Base-by-base conservation (phyloP, 2,113 vertebrate species). In the Takifugu bimaculatus region DNA sequence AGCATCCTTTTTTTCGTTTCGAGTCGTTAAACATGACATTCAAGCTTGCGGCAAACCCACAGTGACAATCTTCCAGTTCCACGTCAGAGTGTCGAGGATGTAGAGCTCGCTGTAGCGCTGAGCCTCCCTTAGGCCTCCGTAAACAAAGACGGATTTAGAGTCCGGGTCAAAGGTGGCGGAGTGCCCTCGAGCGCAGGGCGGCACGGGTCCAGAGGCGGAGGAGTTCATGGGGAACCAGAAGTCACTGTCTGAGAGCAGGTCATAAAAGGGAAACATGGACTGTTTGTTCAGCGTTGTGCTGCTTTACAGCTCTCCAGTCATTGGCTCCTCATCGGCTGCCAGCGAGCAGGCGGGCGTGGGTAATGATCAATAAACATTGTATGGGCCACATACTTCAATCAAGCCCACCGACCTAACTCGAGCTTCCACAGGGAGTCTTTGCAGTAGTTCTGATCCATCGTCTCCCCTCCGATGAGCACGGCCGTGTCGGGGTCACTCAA, bases 111-210 rank as follows among this genome's bases (percentile, higher is more conserved):
- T 88, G 72, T 89, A 89, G 55, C 82, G 53, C 75, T 82, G 85
- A 51, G 82, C 80, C 43, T 93, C 91, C 63, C 83, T 91, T 80
- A 92, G 78, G 57, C 94, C 94, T 1, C 94, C 93, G 42, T 93
- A 94, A 52, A 96, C 68, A 28, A 90, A 96, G 52, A 96, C 74
- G 0, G 85, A 84, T 63, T 92, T 93, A 50, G 91, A 90, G n/a
- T 93, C 92, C 0, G 90, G 91, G 84, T 96, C 93, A 0, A 87
- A 95, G 53, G 93, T 94, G 0, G 93, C 93, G 5, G 93, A 91
- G 77, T 93, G 93, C 52, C 94, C 94, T 47, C 68, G 71, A 47
- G 92, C 75, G 66, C 85, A 85, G 0, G 39, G 85, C 0, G 91
- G 93, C 14, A 53, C 49, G 2, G 84, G 54, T 5, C 85, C 89